phyloP scores from a whole-genome alignment of 1,140 invertebrate genomes.

The Zaprionus davidi region DNA sequence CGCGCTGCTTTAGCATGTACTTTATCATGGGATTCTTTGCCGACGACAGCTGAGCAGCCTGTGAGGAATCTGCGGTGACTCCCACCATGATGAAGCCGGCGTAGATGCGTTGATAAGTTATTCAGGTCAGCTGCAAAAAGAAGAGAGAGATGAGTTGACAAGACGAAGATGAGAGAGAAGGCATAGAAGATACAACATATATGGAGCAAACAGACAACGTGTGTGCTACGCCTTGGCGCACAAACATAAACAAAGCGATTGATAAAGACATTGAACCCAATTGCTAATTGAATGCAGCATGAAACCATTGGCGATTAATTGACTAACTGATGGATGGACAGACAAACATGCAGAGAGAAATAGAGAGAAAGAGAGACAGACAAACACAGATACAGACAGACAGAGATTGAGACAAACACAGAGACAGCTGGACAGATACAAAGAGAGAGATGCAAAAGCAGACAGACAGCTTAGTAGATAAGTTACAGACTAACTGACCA shows the following conservation, averaged over 20 bases:
- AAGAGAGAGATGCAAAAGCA: no score
- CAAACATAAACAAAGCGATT: conserved; percentile 30
- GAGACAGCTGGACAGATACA: no score
- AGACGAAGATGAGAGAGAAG: background rate
- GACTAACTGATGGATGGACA: conserved; percentile 27
- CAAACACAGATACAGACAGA: no score
- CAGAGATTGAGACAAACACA: no score
- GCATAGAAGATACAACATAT: background rate
- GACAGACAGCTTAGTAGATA: no score
- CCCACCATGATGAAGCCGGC: conserved; percentile 68
- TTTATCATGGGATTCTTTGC: conserved; percentile 80
- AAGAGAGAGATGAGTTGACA: background rate
- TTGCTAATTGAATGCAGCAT: conserved; percentile 51
- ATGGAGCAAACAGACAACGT: background rate
- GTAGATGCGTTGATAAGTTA: background rate
- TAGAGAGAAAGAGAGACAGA: no score
- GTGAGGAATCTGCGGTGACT: conserved; percentile 51
- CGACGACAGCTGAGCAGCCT: conserved; percentile 63
- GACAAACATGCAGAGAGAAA: background rate
- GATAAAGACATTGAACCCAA: conserved; percentile 70
- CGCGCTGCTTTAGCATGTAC: conserved; percentile 76
- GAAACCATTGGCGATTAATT: conserved; percentile 58
- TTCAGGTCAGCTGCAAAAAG: background rate
- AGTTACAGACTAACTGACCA: conserved; percentile 46
- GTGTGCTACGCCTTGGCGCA: no score